Base-by-base conservation (phyloP, 2,113 vertebrate species). In the Colaptes auratus region DNA sequence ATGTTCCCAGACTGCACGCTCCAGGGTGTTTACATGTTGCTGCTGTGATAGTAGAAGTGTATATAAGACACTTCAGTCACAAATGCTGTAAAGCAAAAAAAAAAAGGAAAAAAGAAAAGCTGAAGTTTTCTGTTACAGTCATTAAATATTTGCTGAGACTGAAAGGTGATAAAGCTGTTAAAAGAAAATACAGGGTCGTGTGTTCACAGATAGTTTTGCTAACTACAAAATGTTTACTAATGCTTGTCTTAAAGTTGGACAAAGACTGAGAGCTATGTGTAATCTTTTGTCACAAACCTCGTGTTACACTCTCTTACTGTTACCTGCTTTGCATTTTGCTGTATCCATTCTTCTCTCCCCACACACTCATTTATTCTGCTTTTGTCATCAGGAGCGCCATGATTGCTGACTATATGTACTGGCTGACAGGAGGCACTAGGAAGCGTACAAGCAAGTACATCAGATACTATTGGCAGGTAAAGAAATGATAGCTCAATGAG, bases 401-500 rank as follows among this genome's bases (percentile, higher is more conserved):
- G 98, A 97, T 93, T 98, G 98, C 98, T 98, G 98, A 98, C 98
- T 98, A 97, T 87, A 96, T 98, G 59, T 98, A 98, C 98, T 98
- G 98, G 98, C 97, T 97, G 81, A 96, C 78, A 28, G 98, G 97
- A 97, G 96, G 97, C 86, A 86, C 93, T 4, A 44, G 42, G 88
- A 98, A 63, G 96, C 88, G 82, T 88, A 97, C 98, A 89, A 98
- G 98, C 98, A 97, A 97, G 81, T 98, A 98, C 98, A 98, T 99
- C 98, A 98, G 97, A 98, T 95, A 97, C 90, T 99, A 99, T 96
- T 98, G 98, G 98, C 98, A 99, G 98, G 98, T 98, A 98, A 98
- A 23, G 96, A 97, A 98, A 93, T 92, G 96, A 98, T 98, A 93
- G 93, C 78, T 90, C 95, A 77, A 91, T 55, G 61, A 92, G 91